Evolutionary conservation across 2,888 invertebrate genomes (phyloP), one percentile per base, ranked within the genome.

Genomic region (Pherbina coryleti): DNA sequence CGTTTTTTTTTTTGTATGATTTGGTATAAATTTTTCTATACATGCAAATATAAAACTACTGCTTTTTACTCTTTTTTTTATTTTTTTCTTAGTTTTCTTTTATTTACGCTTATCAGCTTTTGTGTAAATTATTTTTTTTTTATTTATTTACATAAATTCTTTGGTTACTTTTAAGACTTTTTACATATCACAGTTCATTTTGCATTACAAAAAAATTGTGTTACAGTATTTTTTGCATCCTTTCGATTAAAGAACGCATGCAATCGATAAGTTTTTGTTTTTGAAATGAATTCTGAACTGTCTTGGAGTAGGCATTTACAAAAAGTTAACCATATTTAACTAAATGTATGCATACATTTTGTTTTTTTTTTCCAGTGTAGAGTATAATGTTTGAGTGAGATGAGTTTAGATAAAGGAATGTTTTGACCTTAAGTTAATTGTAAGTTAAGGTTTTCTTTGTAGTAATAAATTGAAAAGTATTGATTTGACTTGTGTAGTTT

Each of bases 221-320:
- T 14, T 44, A 44, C 14, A 44, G 44, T 44, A 44, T 44, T 44
- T 44, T 17, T 71, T 79, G 79, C 79, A 79, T 81, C 79, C 78
- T 81, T 79, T 82, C 79, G 74, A 31, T 69, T 60, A 78, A 79
- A 77, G 78, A 76, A 74, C 67, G 44, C 31, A 71, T n/a, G 37
- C 37, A 74, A 79, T 67, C 64, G 49, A 75, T 79, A 64, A 77
- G 72, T 75, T 79, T 79, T 60, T 78, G 80, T 78, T 25, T 82
- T 80, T 79, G 81, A 82, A 83, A 82, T 82, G 82, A 81, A 82
- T 81, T 82, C 80, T 78, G 82, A 83, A 83, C 81, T 81, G 81
- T 75, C 70, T 78, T 62, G 37, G 49, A 70, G 34, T 31, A 25
- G 17, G 49, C 64, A 60, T 44, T 11, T 44, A 44, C 44, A 44